Evolutionary conservation across 1,140 invertebrate genomes (phyloP).

Genomic region (Hestina assimilis): DNA sequence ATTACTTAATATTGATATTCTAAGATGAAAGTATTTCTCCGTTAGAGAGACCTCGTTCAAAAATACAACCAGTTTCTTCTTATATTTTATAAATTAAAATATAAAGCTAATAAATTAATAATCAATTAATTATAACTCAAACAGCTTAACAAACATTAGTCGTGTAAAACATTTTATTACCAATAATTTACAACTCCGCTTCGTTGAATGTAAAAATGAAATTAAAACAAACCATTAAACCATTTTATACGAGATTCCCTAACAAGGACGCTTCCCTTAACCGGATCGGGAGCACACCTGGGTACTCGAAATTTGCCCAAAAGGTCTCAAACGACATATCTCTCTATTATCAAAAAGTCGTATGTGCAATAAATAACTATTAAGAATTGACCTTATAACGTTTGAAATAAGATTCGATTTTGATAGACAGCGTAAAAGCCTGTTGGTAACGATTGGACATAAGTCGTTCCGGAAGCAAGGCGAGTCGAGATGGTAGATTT

Average conservation of each 20-base stretch:
- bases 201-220: constrained; percentile 69
- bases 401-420: constrained; percentile 33
- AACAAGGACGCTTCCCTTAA: constrained; percentile 77
- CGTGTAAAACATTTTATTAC: constrained; percentile 44
- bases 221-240: constrained; percentile 78
- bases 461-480: constrained; percentile 75
- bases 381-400: constrained; percentile 17
- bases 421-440: constrained; percentile 8
- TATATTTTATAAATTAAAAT: too few species aligned
- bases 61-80: too few species aligned
- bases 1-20: too few species aligned
- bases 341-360: constrained; percentile 27
- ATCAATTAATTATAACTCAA: neutral
- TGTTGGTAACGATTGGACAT: constrained; percentile 53
- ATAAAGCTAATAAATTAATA: neutral
- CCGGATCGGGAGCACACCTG: constrained; percentile 77
- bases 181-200: constrained; percentile 63
- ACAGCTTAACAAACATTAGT: neutral
- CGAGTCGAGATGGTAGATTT: constrained; percentile 75
- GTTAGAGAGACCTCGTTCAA: too few species aligned
- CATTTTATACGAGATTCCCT: constrained; percentile 75
- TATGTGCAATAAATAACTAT: constrained; percentile 23
- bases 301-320: constrained; percentile 74
- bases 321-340: constrained; percentile 71
- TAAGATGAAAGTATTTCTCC: too few species aligned